Evolutionary conservation across 2,797 vertebrate species (phyloP), one percentile per base, ranked within the genome.

Genomic region (Gouania willdenowi): DNA sequence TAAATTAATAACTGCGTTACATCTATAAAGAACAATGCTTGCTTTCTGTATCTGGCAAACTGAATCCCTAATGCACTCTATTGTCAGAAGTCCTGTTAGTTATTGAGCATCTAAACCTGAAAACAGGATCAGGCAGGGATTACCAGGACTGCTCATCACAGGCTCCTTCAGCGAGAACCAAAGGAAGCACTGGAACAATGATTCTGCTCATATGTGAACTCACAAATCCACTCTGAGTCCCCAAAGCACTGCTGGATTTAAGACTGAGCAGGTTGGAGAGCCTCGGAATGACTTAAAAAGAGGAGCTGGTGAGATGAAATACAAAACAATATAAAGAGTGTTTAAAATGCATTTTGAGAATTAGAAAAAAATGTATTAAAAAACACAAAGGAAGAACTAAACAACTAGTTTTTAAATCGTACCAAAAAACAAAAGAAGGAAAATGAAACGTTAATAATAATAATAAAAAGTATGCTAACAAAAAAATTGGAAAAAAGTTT

Each of bases 141-240:
- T 57, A 64, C 21, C 50, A 10, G 22, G 43, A 0, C 27, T 1
- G 41, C 59, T 54, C 46, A 7, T 42, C 1, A 5, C 1, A 34
- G 42, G 12, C 19, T 37, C 24, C 33, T 46, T n/a, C 15, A 4
- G 31, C 19, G n/a, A 12, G 8, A 12, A 56, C 28, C 3, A n/a
- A 22, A 31, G 51, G 34, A 37, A 51, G n/a, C 44, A 38, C 31
- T 3, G 8, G 16, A 48, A 64, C 53, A 56, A 39, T 33, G 45
- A 56, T 45, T 15, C 20, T 2, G 5, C 21, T 49, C 33, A 38
- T 16, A 39, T 28, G 32, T 14, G 45, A 28, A 59, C 37, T n/a
- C n/a, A 46, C 11, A 52, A 70, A 61, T 58, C 66, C 47, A 17
- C 6, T 0, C 18, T 54, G 42, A 69, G 54, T 40, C 53, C 47